A percentile compares a stretch with the other conserved stretches of the same genome.
Conservation (phyloP, 2,113 vertebrate genomes). For the Pelmatolapia mariae region DNA sequence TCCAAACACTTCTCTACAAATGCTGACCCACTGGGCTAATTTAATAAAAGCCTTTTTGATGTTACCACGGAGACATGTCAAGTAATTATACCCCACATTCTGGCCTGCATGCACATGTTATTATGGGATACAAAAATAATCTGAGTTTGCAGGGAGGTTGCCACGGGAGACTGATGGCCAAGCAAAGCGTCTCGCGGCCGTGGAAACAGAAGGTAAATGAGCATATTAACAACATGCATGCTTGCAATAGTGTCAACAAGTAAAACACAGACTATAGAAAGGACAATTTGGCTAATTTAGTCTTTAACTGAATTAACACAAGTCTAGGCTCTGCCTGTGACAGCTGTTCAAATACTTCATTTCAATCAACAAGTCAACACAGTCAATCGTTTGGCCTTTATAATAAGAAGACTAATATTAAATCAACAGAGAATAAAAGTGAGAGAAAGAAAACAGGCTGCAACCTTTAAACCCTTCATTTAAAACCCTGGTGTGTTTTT, state of each 20-base stretch:
- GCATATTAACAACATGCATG: not conserved
- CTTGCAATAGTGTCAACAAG: not conserved
- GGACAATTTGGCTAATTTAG: slow-evolving; percentile 19
- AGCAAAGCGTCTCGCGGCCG: not conserved
- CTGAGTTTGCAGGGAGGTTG: slow-evolving; percentile 33
- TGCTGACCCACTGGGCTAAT: slow-evolving; percentile 63
- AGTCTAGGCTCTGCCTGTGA: not conserved
- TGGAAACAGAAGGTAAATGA: slow-evolving; percentile 11
- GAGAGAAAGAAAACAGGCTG: not conserved
- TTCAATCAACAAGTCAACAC: slow-evolving; percentile 16
- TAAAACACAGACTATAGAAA: not conserved
- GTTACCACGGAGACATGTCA: slow-evolving; percentile 53
- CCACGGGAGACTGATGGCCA: slow-evolving; percentile 38
- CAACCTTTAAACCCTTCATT: slow-evolving; percentile 51
- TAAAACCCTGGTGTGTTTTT: slow-evolving; percentile 65
- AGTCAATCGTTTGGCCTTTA: slow-evolving; percentile 32
- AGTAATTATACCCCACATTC: slow-evolving; percentile 58
- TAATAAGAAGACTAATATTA: not conserved
- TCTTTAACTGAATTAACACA: slow-evolving; percentile 5
- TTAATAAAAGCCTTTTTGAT: slow-evolving; percentile 59
- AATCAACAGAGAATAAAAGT: not conserved
- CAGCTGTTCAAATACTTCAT: slow-evolving; percentile 38
- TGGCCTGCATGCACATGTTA: slow-evolving; percentile 21
- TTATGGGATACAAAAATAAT: slow-evolving; percentile 49
- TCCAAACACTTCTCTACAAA: slow-evolving; percentile 42